A percentile compares a stretch with the other conserved stretches of the same genome.
phyloP scores from a whole-genome alignment of 2,888 invertebrate species.

The Tipula lateralis region DNA sequence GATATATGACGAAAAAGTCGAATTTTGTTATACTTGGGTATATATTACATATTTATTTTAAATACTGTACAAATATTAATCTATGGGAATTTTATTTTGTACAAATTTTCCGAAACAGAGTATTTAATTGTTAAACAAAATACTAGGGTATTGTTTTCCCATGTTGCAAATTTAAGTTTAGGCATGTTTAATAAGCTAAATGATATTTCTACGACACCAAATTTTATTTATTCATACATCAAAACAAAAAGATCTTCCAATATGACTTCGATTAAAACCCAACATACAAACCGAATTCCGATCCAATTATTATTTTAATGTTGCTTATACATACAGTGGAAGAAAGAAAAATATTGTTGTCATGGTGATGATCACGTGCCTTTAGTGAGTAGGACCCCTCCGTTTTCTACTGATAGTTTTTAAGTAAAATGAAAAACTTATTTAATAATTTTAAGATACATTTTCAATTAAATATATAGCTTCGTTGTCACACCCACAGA shows the following conservation, averaged over 20 bases:
- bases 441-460: constrained; percentile 41
- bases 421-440: not conserved
- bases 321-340: too few species aligned
- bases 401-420: not conserved
- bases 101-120: constrained; percentile 37
- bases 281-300: too few species aligned
- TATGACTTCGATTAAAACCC: not conserved
- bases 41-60: not conserved
- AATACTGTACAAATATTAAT: not conserved
- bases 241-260: not conserved
- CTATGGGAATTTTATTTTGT: constrained; percentile 45
- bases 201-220: not conserved
- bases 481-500: constrained; percentile 86
- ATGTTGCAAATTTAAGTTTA: not conserved
- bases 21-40: constrained; percentile 58
- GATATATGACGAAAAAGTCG: too few species aligned
- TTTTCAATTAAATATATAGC: constrained; percentile 76
- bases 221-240: not conserved
- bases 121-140: not conserved
- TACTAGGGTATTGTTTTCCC: not conserved
- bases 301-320: too few species aligned
- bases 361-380: too few species aligned
- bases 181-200: not conserved
- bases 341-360: too few species aligned
- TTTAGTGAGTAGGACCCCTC: too few species aligned